Evolutionary conservation across 2,888 invertebrate species (phyloP).

Genomic region (Apodemia duryi): DNA sequence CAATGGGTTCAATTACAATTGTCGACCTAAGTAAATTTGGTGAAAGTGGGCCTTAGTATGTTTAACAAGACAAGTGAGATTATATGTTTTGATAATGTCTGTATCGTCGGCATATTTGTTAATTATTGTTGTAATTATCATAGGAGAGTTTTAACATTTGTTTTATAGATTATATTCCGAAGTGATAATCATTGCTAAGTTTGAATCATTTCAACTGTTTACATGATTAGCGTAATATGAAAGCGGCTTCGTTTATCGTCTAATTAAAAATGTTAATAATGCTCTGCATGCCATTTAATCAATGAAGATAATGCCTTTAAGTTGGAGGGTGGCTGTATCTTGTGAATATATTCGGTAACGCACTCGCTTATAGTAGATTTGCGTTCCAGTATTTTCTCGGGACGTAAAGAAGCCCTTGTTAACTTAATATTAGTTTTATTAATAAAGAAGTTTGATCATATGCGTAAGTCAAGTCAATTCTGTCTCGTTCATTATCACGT

Average conservation of each 20-base stretch:
- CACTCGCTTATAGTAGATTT: background rate
- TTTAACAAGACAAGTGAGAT: slow-evolving; percentile 15
- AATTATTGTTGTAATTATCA: slow-evolving; percentile 69
- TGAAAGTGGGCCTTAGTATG: slow-evolving; percentile 12
- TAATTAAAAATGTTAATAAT: slow-evolving; percentile 25
- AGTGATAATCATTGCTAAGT: slow-evolving; percentile 53
- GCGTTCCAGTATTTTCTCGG: background rate
- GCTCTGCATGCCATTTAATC: background rate
- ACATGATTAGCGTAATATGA: slow-evolving; percentile 41
- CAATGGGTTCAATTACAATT: background rate
- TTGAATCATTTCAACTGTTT: slow-evolving; percentile 49
- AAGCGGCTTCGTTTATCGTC: slow-evolving; percentile 47
- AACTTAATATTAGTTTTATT: background rate
- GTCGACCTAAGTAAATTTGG: background rate
- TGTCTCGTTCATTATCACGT: too few relatives aligned
- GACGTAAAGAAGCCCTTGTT: background rate
- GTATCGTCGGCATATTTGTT: slow-evolving; percentile 15
- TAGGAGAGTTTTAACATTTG: slow-evolving; percentile 76
- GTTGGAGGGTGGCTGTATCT: background rate
- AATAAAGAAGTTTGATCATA: too few relatives aligned
- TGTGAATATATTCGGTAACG: background rate
- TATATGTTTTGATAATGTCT: slow-evolving; percentile 16
- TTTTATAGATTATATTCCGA: slow-evolving; percentile 60
- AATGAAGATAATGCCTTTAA: background rate
- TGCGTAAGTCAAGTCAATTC: too few relatives aligned